Percentiles rank a stretch among this genome's conserved stretches.
phyloP scores from a whole-genome alignment of 1,140 invertebrate species.

The Melipona quadrifasciata region DNA sequence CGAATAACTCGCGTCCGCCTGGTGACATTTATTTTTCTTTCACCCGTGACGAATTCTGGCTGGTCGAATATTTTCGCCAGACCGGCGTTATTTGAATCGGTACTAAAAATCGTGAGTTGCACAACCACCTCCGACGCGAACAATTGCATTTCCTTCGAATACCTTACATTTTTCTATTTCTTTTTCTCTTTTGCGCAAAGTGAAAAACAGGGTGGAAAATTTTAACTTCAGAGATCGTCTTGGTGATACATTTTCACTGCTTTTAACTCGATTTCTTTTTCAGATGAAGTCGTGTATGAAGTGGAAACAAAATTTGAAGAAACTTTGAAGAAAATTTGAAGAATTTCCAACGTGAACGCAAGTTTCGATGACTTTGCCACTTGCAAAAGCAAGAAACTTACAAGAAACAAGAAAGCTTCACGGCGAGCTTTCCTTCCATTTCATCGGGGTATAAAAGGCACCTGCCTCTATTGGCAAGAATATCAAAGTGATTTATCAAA shows the following conservation, averaged over 20 bases:
- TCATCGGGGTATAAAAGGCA: too few species aligned
- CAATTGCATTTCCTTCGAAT: background rate
- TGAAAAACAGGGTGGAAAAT: background rate
- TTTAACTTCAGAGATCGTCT: background rate
- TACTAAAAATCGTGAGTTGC: conserved; percentile 2
- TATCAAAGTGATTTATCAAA: background rate
- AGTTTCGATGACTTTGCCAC: too few species aligned
- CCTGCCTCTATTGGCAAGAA: background rate
- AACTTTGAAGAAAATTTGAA: too few species aligned
- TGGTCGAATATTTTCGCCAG: conserved; percentile 11
- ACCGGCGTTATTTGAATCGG: too few species aligned
- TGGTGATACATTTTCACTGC: background rate
- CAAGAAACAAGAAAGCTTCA: too few species aligned
- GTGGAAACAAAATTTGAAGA: too few species aligned
- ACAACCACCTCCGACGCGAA: background rate
- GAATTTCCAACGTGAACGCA: too few species aligned
- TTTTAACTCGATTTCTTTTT: background rate
- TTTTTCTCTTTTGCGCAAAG: background rate
- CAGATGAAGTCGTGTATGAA: too few species aligned
- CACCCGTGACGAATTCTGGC: background rate
- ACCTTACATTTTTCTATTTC: background rate
- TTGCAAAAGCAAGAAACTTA: too few species aligned
- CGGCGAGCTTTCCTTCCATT: too few species aligned
- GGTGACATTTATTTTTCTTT: background rate
- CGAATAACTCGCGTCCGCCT: conserved; percentile 5